These are phyloP conservation scores for Saxidomus purpurata DNA, from an alignment of 1,140 invertebrate species.

Conservation along the genomic window DNA sequence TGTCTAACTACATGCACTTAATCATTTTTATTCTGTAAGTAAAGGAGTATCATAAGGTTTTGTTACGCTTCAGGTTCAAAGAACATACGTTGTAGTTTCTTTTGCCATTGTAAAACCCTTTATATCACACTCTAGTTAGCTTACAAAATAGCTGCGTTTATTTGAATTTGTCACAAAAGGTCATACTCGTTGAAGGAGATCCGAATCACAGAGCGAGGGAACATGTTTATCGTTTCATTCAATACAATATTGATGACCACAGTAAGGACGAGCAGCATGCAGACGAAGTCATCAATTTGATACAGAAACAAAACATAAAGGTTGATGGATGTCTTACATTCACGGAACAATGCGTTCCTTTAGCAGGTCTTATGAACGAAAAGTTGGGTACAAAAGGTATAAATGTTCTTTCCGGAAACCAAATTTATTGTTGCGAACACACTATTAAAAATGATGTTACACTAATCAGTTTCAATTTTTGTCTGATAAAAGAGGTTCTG, in stretches of 20 bases:
- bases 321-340: slow-evolving; percentile 60
- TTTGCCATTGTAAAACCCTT: background rate
- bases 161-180: background rate
- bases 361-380: slow-evolving; percentile 30
- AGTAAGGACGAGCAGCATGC: slow-evolving; percentile 60
- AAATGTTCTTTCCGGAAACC: too few species aligned
- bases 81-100: background rate
- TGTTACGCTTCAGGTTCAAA: background rate
- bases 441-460: too few species aligned
- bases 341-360: slow-evolving; percentile 59
- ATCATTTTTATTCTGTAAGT: background rate
- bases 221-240: slow-evolving; percentile 54
- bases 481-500: too few species aligned
- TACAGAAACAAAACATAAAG: slow-evolving; percentile 1
- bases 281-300: slow-evolving; percentile 13
- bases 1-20: too few species aligned
- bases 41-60: background rate
- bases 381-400: background rate
- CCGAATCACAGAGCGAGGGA: slow-evolving; percentile 8
- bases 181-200: background rate
- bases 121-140: background rate
- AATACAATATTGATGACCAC: slow-evolving; percentile 63
- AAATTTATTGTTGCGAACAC: too few species aligned
- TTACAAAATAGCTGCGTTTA: background rate
- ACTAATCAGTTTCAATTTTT: too few species aligned